Evolutionary conservation across 2,888 invertebrate genomes (phyloP), one percentile per base, ranked within the genome.

Genomic region (Tanypteryx hageni): DNA sequence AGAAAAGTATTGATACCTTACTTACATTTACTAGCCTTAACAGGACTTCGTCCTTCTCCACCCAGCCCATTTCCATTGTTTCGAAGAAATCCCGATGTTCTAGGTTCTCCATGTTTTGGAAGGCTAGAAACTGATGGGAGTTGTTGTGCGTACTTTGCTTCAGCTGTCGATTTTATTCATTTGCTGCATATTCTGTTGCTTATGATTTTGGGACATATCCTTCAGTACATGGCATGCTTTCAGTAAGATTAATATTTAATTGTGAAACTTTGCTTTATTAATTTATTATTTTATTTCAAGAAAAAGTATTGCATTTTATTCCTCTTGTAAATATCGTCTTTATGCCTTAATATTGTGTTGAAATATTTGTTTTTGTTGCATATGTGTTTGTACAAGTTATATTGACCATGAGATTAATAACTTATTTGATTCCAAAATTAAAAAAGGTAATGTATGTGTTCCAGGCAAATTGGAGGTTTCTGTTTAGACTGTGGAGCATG

Each of bases 141-240:
- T 7, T 76, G 10, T 11, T 76, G 76, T 76, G 76, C 76, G 0
- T 11, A 18, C 76, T 18, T 76, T 27, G 27, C 76, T 13, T 76
- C 76, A 4, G 13, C 27, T 27, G 0, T 76, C 4, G 27, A 27
- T 76, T 76, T 76, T 11, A 10, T 27, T 22, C 76, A 76, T 76
- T 27, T 76, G 22, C 11, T 76, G 27, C 27, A 22, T 13, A 27
- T 76, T 13, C 27, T 76, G 9, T 4, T 76, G 11, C 11, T 27
- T 22, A 76, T 76, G 76, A 27, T 14, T 27, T 8, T 27, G 11
- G 76, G 76, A 11, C 76, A 76, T 11, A 14, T 76, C 14, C 22
- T 76, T 76, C 76, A 76, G 18, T 76, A 76, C 76, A 76, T 76
- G 76, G 27, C 76, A 76, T 76, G 76, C 13, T 76, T 76, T 76